Conservation (phyloP, 2,113 vertebrate genomes). For the Naja naja region DNA sequence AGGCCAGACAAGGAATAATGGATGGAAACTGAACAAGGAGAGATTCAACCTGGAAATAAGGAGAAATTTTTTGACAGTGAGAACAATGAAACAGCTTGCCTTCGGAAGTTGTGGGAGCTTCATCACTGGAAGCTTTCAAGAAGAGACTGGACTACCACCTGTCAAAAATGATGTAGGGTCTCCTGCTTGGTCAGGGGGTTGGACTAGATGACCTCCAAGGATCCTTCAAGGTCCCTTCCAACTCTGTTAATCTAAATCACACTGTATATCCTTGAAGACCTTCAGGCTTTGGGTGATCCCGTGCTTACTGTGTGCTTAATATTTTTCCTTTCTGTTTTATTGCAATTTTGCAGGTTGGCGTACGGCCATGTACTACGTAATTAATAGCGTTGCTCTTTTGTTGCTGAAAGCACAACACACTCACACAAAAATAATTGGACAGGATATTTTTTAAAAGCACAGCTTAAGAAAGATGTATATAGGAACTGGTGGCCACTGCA, state of each 20-base stretch:
- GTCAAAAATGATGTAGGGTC: no score
- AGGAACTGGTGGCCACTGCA: neutral
- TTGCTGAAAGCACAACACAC: neutral
- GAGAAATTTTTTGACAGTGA: no score
- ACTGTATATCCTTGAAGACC: neutral
- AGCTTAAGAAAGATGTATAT: neutral
- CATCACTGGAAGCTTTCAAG: no score
- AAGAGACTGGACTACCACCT: no score
- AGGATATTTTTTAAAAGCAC: neutral
- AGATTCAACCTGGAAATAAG: no score
- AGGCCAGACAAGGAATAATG: no score
- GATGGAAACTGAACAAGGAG: no score
- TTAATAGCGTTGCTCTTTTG: neutral
- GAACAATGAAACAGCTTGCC: no score
- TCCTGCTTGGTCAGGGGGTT: no score
- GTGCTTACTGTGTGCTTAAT: neutral
- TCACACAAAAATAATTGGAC: neutral
- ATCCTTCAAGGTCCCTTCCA: no score
- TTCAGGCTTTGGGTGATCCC: neutral
- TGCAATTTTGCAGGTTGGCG: neutral
- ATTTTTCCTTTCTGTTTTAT: neutral
- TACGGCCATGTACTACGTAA: neutral
- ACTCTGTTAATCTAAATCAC: neutral
- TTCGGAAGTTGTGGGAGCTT: no score
- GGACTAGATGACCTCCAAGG: no score